Percentiles rank a stretch among this genome's conserved stretches.
Evolutionary conservation across 2,797 vertebrate genomes (phyloP).

Genomic region (Sus cebifrons): DNA sequence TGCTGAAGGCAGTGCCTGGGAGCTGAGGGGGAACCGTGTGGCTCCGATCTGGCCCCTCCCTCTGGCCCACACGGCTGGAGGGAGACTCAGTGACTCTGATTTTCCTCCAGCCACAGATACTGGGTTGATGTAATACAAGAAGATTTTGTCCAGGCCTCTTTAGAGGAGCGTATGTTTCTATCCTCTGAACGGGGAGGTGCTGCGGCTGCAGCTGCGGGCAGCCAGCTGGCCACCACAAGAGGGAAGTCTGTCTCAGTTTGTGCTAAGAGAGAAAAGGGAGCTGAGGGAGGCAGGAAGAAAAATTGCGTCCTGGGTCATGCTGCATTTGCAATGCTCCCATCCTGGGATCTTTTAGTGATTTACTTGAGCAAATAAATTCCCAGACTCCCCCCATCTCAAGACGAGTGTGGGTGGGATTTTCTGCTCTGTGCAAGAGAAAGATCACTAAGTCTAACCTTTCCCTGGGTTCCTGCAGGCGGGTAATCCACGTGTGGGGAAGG

Average conservation of each 20-base stretch:
- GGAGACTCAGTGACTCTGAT: background rate
- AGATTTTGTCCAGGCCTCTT: background rate
- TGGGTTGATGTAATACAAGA: background rate
- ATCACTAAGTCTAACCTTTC: background rate
- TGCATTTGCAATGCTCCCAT: background rate
- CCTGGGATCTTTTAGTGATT: background rate
- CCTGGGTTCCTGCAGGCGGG: background rate
- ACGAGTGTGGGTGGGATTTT: conserved; percentile 29
- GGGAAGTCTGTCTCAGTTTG: background rate
- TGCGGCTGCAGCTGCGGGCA: background rate
- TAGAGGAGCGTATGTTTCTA: background rate
- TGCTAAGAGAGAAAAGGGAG: background rate
- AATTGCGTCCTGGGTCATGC: background rate
- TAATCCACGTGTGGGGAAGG: background rate
- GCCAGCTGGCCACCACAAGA: background rate
- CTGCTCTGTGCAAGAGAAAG: conserved; percentile 50
- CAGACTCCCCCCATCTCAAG: background rate
- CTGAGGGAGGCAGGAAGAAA: background rate
- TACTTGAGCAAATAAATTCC: conserved; percentile 57
- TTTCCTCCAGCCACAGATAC: background rate
- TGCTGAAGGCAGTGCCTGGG: background rate
- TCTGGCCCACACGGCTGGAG: background rate
- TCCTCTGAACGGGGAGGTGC: background rate
- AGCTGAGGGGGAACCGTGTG: background rate
- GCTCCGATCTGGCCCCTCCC: background rate